phyloP scores from a whole-genome alignment of 2,888 invertebrate species.

The Philhelius pedissequus region DNA sequence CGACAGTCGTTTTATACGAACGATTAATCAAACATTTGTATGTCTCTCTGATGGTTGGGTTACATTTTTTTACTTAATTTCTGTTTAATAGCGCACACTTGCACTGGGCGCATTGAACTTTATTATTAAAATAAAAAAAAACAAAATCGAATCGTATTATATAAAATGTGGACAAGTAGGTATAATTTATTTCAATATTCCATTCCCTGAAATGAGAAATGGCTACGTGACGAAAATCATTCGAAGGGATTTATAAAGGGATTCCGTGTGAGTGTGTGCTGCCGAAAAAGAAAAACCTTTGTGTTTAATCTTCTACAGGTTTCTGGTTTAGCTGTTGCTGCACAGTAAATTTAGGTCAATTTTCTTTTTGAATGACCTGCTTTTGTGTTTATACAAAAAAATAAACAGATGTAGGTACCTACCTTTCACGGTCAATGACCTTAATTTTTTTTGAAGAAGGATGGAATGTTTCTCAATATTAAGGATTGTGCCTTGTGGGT shows the following conservation, averaged over 20 bases:
- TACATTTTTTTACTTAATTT: not conserved
- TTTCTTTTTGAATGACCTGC: not conserved
- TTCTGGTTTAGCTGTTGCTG: not conserved
- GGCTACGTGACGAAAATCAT: constrained; percentile 10
- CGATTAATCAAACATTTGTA: not conserved
- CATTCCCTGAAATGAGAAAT: not conserved
- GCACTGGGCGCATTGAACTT: not conserved
- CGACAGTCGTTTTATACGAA: not conserved
- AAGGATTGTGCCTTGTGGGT: not conserved
- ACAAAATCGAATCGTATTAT: not conserved
- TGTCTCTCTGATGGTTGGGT: not conserved
- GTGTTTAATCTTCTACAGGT: not conserved
- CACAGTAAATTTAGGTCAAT: not conserved
- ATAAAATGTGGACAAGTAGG: not conserved
- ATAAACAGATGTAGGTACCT: not conserved
- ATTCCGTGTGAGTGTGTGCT: not conserved
- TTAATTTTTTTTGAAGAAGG: not conserved
- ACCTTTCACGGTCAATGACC: not conserved
- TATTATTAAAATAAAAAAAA: not conserved
- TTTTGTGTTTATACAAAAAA: not conserved
- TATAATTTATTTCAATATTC: too few relatives aligned
- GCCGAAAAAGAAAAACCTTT: not conserved
- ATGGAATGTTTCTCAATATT: not conserved
- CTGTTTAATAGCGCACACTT: not conserved
- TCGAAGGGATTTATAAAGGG: not conserved